Evolutionary conservation across 2,113 vertebrate species (phyloP).

Genomic region (Nothocercus nigrocapillus): DNA sequence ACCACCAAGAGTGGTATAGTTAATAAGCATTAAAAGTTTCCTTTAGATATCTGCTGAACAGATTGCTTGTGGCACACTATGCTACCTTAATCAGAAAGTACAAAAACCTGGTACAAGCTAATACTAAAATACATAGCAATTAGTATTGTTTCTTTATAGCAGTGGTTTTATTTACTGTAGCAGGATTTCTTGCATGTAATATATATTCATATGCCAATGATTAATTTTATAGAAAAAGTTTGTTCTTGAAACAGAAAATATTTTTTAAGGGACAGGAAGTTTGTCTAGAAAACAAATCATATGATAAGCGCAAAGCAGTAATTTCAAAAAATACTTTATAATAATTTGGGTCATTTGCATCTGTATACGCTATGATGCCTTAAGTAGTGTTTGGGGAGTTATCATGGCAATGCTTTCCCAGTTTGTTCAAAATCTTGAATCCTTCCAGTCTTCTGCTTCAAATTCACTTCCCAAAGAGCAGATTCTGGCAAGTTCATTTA

Average conservation of each 20-base stretch:
- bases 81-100: not conserved
- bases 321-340: not conserved
- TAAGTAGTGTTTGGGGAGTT: not conserved
- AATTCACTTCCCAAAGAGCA: not conserved
- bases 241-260: not conserved
- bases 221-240: not conserved
- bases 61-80: not conserved
- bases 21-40: not conserved
- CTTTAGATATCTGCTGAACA: not conserved
- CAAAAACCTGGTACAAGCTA: not conserved
- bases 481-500: slow-evolving; percentile 38
- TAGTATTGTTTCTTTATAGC: not conserved
- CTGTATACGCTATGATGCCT: not conserved
- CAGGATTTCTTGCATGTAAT: not conserved
- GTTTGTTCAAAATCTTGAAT: not conserved
- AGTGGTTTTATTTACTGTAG: not conserved
- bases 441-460: not conserved
- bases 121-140: not conserved
- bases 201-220: not conserved
- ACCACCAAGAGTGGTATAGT: not conserved
- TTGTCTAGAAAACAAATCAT: not conserved
- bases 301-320: not conserved
- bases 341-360: not conserved
- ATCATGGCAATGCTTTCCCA: not conserved
- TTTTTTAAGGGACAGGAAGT: not conserved